Base-by-base conservation (phyloP, 2,113 vertebrate species). In the Notiomystis cincta region DNA sequence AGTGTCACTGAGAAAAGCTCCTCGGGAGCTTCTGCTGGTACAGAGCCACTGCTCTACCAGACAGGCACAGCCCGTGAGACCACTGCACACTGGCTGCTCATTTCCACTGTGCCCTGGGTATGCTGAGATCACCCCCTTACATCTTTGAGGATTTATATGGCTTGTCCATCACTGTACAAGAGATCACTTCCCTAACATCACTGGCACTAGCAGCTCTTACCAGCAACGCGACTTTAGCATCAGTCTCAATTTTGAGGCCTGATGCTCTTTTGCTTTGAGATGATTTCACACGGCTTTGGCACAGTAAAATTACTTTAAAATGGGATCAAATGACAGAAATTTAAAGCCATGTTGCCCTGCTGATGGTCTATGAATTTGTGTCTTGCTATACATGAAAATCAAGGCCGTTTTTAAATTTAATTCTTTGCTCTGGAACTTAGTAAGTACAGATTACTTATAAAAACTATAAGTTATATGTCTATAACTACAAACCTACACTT, bases 51-150 rank as follows among this genome's bases (percentile, higher is more conserved):
- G 42, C 87, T 72, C 25, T 33, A 19, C 38, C 10, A 28, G 53
- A 48, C 0, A 0, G 61, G 51, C 0, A 0, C 80, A 70, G 44
- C 44, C 60, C 83, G 51, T 6, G 6, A 67, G 37, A 13, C 33
- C 0, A 6, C 13, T 51, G 42, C 60, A n/a, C 35, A 10, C 35
- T 15, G 47, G n/a, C 81, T 82, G 58, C 50, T 87, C 16, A 0
- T 60, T 92, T 90, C 87, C 93, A 82, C 54, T 14, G 21, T 30
- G 58, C 33, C 77, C 38, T 81, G 54, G 4, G 9, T 71, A 8
- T 9, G 22, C 25, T 25, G n/a, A 60, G 16, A 77, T n/a, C 8
- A 1, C 50, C n/a, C 50, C 15, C 28, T n/a, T 8, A 47, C 4
- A 20, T n/a, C 69, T 73, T 20, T 21, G 54, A 91, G 47, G 33